A percentile compares a stretch with the other conserved stretches of the same genome.
Evolutionary conservation across 2,888 invertebrate species (phyloP).

Genomic region (Barypeithes pellucidus): DNA sequence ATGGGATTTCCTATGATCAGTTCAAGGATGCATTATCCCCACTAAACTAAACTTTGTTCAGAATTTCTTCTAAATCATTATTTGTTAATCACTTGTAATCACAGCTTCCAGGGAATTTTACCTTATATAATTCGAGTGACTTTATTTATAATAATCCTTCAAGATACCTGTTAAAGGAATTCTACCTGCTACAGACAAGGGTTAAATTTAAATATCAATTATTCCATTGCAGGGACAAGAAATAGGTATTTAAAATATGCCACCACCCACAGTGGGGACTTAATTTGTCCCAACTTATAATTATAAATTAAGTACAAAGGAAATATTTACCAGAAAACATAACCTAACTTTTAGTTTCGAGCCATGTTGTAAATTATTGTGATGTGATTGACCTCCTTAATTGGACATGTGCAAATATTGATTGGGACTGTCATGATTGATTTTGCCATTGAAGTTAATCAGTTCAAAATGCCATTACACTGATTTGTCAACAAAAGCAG

Average conservation of each 20-base stretch:
- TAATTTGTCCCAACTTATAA: neutral
- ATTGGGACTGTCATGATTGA: neutral
- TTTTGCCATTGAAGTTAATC: slow-evolving; percentile 1
- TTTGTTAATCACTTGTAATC: too few species aligned
- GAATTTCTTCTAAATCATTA: too few species aligned
- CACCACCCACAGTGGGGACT: neutral
- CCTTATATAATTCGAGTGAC: too few species aligned
- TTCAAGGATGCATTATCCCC: too few species aligned
- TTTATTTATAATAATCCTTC: too few species aligned
- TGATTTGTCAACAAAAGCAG: slow-evolving; percentile 7
- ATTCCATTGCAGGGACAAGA: too few species aligned
- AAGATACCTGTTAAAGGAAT: too few species aligned
- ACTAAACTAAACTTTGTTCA: too few species aligned
- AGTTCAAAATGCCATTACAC: slow-evolving; percentile 1
- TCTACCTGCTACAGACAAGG: too few species aligned
- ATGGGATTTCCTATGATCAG: too few species aligned
- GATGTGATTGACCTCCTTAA: slow-evolving; percentile 17
- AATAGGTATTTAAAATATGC: neutral
- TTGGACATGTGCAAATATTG: slow-evolving; percentile 12
- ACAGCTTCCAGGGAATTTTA: too few species aligned
- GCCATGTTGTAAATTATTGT: neutral
- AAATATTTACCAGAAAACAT: neutral
- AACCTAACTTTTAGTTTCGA: slow-evolving; percentile 9
- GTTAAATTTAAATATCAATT: too few species aligned
- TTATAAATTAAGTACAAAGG: neutral